Base-by-base conservation (phyloP, 2,797 vertebrate genomes). In the Onychomys arenicola region DNA sequence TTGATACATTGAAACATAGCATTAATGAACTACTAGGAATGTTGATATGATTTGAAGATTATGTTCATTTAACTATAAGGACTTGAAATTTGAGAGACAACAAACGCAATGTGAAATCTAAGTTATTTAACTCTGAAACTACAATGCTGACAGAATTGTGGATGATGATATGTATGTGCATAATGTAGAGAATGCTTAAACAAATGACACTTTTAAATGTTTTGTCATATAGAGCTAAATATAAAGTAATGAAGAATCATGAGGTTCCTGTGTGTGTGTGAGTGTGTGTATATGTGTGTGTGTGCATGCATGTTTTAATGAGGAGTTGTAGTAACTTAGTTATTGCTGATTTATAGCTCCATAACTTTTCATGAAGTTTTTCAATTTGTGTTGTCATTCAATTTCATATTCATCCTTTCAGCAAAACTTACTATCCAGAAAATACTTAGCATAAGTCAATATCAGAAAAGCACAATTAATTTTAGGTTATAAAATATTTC, bases 201-300 rank as follows among this genome's bases (percentile, higher is more conserved):
- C 92, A 87, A 91, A 81, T 29, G 12, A 27, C 4, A 90, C 63
- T 92, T 90, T 61, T 65, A 90, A 88, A 76, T 11, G 77, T 46
- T 83, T 85, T 85, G 0, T 73, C 2, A n/a, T 43, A n/a, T 2
- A 90, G 29, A 92, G 34, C 71, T 59, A 88, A 27, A 4, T 59
- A 4, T 83, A 73, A 93, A 59, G 77, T 52, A 6, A 69, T 80
- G 17, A 87, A 61, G n/a, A 49, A 63, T 1, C 5, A 34, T 90
- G 7, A 6, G n/a, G 1, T 78, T 78, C 11, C 8, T 61, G 12
- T 59, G 21, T n/a, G 21, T n/a, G 5, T 37, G 17, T 78, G 16
- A 27, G 6, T 75, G 23, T 73, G 5, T 61, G 12, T 82, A 2
- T n/a, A 2, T 57, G 17, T 78, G 16, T 80, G 32, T 34, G 1